phyloP scores from a whole-genome alignment of 2,797 vertebrate genomes.

The Esox lucius region DNA sequence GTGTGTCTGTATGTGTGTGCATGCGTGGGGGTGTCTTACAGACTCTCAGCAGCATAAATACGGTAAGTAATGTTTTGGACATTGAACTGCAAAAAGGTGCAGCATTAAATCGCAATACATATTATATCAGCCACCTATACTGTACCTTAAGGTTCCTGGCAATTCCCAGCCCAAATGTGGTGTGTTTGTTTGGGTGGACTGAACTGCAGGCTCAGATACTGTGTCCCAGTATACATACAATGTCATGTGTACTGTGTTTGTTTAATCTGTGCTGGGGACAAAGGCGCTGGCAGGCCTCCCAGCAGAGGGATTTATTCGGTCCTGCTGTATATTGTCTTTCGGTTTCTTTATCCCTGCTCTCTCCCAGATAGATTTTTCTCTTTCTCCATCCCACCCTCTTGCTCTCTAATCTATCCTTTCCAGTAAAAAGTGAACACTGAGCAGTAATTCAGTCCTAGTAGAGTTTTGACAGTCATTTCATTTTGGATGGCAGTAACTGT shows the following conservation, averaged over 20 bases:
- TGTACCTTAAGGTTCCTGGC: no score
- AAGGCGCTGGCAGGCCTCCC: conserved; percentile 60
- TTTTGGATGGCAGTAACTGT: no score
- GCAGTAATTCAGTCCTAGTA: no score
- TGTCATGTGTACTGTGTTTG: not conserved
- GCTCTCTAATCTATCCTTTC: not conserved
- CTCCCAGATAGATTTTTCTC: not conserved
- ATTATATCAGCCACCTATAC: no score
- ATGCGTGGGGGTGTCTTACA: not conserved
- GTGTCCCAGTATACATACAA: conserved; percentile 1
- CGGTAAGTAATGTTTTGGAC: no score
- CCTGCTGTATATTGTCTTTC: conserved; percentile 29
- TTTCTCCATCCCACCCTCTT: not conserved
- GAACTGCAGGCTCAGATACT: not conserved
- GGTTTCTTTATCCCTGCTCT: conserved; percentile 9
- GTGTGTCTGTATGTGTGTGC: conserved; percentile 10
- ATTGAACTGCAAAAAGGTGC: no score
- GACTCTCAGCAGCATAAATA: no score
- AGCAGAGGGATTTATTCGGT: conserved; percentile 65
- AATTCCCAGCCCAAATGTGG: no score
- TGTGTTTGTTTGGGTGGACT: conserved; percentile 26
- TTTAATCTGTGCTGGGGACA: conserved; percentile 61
- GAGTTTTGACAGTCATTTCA: no score
- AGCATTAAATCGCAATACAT: no score
- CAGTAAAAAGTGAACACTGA: not conserved